Base-by-base conservation (phyloP, 2,797 vertebrate species). In the Sebastes glaucus region DNA sequence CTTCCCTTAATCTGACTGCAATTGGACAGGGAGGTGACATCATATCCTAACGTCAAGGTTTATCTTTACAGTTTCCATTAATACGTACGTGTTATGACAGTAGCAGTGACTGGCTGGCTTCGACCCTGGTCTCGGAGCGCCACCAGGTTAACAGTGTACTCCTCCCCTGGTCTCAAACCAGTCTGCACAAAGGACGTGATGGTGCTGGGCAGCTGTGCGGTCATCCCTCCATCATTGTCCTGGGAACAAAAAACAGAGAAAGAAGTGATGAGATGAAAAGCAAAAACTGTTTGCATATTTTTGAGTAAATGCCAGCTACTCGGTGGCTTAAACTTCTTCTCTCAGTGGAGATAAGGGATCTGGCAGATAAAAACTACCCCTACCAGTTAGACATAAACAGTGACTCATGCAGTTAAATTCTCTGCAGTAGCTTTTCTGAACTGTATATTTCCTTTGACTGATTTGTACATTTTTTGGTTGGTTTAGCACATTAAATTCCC, bases 141-240 rank as follows among this genome's bases (percentile, higher is more conserved):
- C 79, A 99, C 97, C 53, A 99, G 88, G 13, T 97, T 99, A 53
- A 99, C 97, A 0, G 96, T 97, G 82, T 99, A 99, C 78, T 99
- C 98, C 13, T 99, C 98, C 6, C 99, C 99, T 0, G 98, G 98
- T 79, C 97, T 97, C 71, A 99, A 91, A 7, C 97, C 97, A 0
- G 97, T 99, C 94, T 99, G 98, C 86, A 98, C 96, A 93, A 98
- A 98, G 28, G 96, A 97, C 4, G 97, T 99, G 76, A 99, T 97
- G 0, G 96, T 97, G 83, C 97, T 99, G 76, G 98, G 99, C 32
- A 99, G 96, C 91, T 99, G 98, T 14, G 98, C 97, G 0, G 98
- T 99, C 93, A 98, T 97, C 1, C 98, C 97, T 5, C 98, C 98
- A 86, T 99, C 98, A 2, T 99, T 99, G 83, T 99, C 98, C 98